Evolutionary conservation across 2,113 vertebrate genomes (phyloP), one percentile per base, ranked within the genome.

Genomic region (Malurus melanocephalus): DNA sequence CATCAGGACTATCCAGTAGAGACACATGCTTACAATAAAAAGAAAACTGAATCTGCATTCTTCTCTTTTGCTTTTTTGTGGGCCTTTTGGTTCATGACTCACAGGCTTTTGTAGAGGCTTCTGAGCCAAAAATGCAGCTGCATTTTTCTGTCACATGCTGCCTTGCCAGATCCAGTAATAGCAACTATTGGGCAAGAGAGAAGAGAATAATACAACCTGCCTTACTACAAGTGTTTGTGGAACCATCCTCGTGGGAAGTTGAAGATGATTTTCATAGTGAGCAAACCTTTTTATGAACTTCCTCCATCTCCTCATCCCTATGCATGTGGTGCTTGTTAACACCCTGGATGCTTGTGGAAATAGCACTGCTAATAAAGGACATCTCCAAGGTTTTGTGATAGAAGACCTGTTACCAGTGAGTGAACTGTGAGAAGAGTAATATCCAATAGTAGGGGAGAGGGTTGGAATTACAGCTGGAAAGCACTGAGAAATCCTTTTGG

Each of bases 61-160:
- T 92, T 96, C 49, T 82, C 42, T 53, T 32, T 85, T 74, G 67
- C 87, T 95, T 96, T 96, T 89, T 95, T 95, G 90, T 95, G 93
- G 82, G 82, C 67, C 79, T 87, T 91, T 85, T 89, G 74, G 74
- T 81, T 95, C 69, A 57, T 92, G 85, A 86, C 80, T 93, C 88
- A 61, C 22, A 67, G 33, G 42, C 87, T 91, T 46, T 81, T 74
- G 71, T 89, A 84, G 61, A 82, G 30, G 43, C 33, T 89, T 60
- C 71, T 2, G 2, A 89, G 95, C 60, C 77, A 93, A 80, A 88
- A 89, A 93, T 89, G 69, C 59, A 72, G 38, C 68, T 92, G 84
- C 85, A 65, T 94, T 92, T 93, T 96, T 94, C 27, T 74, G 91
- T 92, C 88, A 88, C 85, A 53, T 90, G 79, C 66, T 96, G 53